These are phyloP conservation scores for Taxidea taxus DNA, from an alignment of 2,113 vertebrate species.

Conservation along the genomic window DNA sequence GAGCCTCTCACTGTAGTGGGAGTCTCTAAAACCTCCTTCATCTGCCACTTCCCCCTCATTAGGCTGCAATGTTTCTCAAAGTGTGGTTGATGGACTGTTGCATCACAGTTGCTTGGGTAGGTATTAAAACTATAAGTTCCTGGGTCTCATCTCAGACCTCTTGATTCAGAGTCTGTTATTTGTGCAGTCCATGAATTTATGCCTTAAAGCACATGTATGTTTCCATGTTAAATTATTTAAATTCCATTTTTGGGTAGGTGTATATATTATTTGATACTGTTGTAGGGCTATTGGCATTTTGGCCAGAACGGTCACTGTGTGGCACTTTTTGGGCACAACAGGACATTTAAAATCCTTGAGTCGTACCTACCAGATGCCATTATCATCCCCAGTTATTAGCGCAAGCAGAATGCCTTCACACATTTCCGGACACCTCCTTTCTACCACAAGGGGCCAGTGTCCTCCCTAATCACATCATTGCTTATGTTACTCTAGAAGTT, in stretches of 20 bases:
- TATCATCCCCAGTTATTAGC: neutral
- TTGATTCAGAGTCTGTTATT: neutral
- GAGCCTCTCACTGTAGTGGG: neutral
- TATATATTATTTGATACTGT: neutral
- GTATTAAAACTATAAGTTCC: neutral
- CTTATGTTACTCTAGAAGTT: neutral
- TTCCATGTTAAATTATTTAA: slow-evolving; percentile 4
- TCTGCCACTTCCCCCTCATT: neutral
- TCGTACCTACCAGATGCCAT: neutral
- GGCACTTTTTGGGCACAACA: neutral
- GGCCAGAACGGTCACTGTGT: neutral
- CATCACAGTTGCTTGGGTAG: neutral
- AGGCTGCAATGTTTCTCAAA: neutral
- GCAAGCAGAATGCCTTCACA: neutral
- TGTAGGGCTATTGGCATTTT: neutral
- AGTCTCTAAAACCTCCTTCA: neutral
- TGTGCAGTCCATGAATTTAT: neutral
- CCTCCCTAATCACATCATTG: neutral
- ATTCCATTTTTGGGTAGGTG: neutral
- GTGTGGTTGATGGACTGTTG: neutral
- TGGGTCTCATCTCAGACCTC: neutral
- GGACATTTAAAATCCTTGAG: neutral
- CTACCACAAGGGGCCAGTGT: neutral
- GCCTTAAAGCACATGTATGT: neutral
- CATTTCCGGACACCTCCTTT: neutral